phyloP scores from a whole-genome alignment of 2,888 invertebrate species.

The Dryobotodes eremita region DNA sequence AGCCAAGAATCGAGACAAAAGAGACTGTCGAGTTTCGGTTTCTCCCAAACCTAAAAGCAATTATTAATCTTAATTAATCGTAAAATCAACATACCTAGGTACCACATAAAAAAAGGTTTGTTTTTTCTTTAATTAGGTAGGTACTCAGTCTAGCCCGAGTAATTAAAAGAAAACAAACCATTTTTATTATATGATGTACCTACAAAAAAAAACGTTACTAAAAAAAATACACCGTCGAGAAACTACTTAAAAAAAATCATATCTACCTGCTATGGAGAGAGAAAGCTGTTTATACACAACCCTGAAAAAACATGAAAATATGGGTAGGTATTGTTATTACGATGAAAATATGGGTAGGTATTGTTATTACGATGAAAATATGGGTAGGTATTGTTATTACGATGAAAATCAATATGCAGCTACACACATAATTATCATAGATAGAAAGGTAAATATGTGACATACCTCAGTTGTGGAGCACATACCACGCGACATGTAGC shows the following conservation, averaged over 20 bases:
- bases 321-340: no score
- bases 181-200: neutral
- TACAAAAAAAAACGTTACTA: neutral
- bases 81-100: neutral
- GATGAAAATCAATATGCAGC: neutral
- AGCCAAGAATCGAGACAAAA: slow-evolving; percentile 83
- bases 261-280: slow-evolving; percentile 72
- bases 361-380: neutral
- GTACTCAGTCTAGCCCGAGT: neutral
- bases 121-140: neutral
- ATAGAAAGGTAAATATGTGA: neutral
- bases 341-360: neutral
- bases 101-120: neutral
- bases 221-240: neutral
- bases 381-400: no score
- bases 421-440: neutral
- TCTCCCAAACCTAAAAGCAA: slow-evolving; percentile 74
- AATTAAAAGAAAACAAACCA: slow-evolving; percentile 2
- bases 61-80: neutral
- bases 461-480: slow-evolving; percentile 84
- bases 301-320: slow-evolving; percentile 71
- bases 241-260: neutral
- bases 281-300: slow-evolving; percentile 81
- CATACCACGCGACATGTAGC: slow-evolving; percentile 83
- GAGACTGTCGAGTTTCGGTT: slow-evolving; percentile 73